phyloP scores from a whole-genome alignment of 2,797 vertebrate species.

The Danio kyathit region DNA sequence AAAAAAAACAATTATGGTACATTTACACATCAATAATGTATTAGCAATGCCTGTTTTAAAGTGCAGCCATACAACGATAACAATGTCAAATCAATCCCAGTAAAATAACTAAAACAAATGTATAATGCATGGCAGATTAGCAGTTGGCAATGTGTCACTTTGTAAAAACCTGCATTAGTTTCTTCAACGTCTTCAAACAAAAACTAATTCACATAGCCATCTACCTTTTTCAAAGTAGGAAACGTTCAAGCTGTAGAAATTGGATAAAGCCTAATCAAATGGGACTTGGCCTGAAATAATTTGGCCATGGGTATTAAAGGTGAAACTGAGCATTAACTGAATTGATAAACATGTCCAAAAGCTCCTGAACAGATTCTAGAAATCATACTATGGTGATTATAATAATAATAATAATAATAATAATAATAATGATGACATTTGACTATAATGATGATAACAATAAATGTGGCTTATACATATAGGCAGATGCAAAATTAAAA shows the following conservation, averaged over 20 bases:
- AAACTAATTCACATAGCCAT: background rate
- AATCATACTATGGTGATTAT: constrained; percentile 12
- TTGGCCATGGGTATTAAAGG: background rate
- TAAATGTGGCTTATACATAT: constrained; percentile 34
- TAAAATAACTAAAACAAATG: too few relatives aligned
- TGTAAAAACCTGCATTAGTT: too few relatives aligned
- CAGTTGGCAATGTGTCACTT: too few relatives aligned
- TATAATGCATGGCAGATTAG: too few relatives aligned
- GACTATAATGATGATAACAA: constrained; percentile 2
- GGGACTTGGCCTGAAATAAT: background rate
- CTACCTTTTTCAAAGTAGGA: background rate
- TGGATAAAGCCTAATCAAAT: background rate
- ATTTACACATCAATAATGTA: too few relatives aligned
- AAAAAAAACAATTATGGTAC: too few relatives aligned
- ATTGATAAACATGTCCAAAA: constrained; percentile 25
- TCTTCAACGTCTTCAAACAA: too few relatives aligned
- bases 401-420: background rate
- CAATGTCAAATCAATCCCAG: too few relatives aligned
- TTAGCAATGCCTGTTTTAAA: too few relatives aligned
- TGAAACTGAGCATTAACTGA: background rate
- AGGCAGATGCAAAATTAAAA: constrained; percentile 36
- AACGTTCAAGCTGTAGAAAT: background rate
- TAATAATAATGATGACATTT: constrained; percentile 2
- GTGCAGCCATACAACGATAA: too few relatives aligned
- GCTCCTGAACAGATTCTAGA: constrained; percentile 2